Evolutionary conservation across 2,888 invertebrate species (phyloP), one percentile per base, ranked within the genome.

Genomic region (Acrobasis suavella): DNA sequence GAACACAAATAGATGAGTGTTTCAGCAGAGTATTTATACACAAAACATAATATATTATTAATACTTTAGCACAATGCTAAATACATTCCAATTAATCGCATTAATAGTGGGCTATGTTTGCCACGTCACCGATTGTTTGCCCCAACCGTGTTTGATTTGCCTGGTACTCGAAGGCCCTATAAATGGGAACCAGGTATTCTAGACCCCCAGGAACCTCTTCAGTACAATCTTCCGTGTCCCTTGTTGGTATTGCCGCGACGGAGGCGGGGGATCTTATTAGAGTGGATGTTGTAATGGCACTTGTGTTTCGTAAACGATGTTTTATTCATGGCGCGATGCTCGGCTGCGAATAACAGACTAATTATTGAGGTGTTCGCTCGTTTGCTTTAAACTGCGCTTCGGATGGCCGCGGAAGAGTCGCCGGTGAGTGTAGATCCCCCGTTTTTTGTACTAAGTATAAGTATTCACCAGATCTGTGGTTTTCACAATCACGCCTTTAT

Each of bases 281-380:
- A 69, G 64, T 80, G 83, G 86, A 64, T 69, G 69, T 68, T 70
- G 73, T 75, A 77, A 78, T 80, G 75, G 82, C 82, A 82, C 84
- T 85, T 80, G 83, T 81, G 82, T 85, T 86, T 78, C 79, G 79
- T 81, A 77, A 80, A 82, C 75, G 77, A 88, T 90, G 90, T 90
- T 89, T 91, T 90, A 91, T 91, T 91, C 91, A 90, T 89, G 82
- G 72, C 81, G 77, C 82, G 83, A 84, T 80, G 84, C 82, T 84
- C 80, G 78, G 76, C 78, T 78, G 82, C 77, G 86, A 85, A 86
- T 87, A 86, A 85, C 86, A 83, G 84, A 76, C 86, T 91, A 90
- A 89, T 89, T 90, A 87, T 87, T 82, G 80, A 87, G 85, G 87
- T 87, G 83, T 85, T 82, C 80, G 77, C 65, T 66, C 74, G 75